Percentiles rank a stretch among this genome's conserved stretches.
Evolutionary conservation across 2,113 vertebrate species (phyloP).

Genomic region (Zapornia atra): DNA sequence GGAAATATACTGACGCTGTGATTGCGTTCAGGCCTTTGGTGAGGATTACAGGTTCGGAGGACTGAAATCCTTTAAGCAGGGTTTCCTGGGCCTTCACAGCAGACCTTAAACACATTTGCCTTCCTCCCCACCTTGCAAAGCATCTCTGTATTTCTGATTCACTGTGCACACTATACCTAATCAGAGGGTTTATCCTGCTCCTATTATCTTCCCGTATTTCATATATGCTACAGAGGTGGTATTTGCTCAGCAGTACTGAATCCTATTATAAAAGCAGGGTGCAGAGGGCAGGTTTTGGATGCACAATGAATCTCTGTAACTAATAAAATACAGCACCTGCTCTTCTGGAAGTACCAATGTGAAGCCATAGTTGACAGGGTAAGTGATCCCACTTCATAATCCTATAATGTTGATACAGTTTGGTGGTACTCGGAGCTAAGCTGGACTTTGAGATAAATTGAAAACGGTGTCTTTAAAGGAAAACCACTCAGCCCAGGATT

Average conservation of each 20-base stretch:
- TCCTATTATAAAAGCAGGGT: constrained; percentile 34
- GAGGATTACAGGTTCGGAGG: background rate
- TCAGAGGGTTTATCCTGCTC: background rate
- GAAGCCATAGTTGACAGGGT: constrained; percentile 23
- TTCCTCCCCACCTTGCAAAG: background rate
- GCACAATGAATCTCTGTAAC: constrained; percentile 19
- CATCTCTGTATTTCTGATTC: background rate
- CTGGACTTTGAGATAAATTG: constrained; percentile 7
- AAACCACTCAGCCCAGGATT: background rate
- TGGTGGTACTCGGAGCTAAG: background rate
- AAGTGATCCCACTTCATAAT: constrained; percentile 29
- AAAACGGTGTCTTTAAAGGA: background rate
- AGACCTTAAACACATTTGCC: background rate
- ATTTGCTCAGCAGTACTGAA: constrained; percentile 46
- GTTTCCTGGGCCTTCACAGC: background rate
- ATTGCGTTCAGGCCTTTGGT: background rate
- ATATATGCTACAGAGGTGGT: constrained; percentile 23
- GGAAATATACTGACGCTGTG: background rate
- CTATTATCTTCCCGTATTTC: constrained; percentile 14
- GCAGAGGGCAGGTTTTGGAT: constrained; percentile 27
- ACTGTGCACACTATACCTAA: background rate
- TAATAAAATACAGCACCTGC: background rate
- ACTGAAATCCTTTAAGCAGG: background rate
- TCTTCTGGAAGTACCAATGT: background rate
- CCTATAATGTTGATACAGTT: background rate